Percentiles rank a stretch among this genome's conserved stretches.
Conservation (phyloP, 2,113 vertebrate genomes). For the Coracopsis vasa region DNA sequence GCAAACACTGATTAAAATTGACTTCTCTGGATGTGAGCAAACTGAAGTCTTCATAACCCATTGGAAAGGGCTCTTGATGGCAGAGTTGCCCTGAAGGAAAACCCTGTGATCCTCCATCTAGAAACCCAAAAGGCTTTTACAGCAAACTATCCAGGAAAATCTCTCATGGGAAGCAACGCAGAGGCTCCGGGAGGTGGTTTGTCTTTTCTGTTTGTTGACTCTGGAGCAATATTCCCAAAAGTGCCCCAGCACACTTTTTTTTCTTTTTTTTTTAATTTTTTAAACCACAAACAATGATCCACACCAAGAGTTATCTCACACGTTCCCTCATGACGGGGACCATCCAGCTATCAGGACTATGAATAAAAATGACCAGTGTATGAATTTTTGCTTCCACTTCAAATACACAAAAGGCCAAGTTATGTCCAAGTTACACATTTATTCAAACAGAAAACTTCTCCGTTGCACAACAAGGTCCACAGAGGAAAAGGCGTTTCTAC, state of each 20-base stretch:
- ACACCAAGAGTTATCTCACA: not conserved
- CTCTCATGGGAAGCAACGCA: not conserved
- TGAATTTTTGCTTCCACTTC: conserved; percentile 29
- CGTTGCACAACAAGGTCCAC: not conserved
- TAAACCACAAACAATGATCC: not conserved
- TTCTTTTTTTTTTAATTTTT: not conserved
- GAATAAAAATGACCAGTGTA: not conserved
- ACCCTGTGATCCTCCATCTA: not conserved
- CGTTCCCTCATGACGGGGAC: not conserved
- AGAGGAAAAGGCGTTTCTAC: not conserved
- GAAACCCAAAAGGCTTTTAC: not conserved
- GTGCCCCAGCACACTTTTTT: not conserved
- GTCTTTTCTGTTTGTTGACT: conserved; percentile 32
- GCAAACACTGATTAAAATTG: not conserved
- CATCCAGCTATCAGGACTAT: not conserved
- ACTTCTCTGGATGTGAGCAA: not conserved
- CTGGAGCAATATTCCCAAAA: not conserved
- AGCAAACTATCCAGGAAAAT: not conserved
- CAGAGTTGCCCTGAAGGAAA: not conserved
- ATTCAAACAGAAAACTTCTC: not conserved
- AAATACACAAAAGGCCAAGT: not conserved
- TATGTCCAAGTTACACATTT: conserved; percentile 6
- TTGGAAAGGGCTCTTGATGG: not conserved
- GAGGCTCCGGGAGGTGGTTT: not conserved
- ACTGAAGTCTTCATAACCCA: not conserved